These are phyloP conservation scores for Microctenopoma steveboyesi DNA, from an alignment of 2,797 vertebrate species.

Conservation along the genomic window DNA sequence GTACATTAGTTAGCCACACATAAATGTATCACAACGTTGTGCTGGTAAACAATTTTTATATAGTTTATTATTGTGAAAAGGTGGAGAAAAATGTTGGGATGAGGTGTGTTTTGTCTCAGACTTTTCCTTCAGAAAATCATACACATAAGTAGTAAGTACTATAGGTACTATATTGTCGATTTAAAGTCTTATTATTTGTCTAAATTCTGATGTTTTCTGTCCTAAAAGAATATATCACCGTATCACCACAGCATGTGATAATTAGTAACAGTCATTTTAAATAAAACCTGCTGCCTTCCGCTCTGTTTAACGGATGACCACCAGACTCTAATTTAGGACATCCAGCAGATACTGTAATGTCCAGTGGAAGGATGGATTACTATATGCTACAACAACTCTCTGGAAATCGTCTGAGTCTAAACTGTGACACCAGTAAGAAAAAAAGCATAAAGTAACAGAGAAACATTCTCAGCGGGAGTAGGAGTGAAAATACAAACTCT, in stretches of 20 bases:
- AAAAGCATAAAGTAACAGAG: not conserved
- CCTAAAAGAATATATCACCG: not conserved
- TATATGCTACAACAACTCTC: constrained; percentile 94
- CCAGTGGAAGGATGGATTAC: constrained; percentile 93
- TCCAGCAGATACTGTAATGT: constrained; percentile 95
- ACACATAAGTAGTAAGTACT: not conserved
- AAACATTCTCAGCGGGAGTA: constrained; percentile 16
- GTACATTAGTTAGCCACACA: not conserved
- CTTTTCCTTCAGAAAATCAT: not conserved
- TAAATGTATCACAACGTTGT: not conserved
- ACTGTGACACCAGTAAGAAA: constrained; percentile 47
- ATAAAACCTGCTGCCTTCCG: constrained; percentile 23
- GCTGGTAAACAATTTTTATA: not conserved
- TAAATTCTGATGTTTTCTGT: not conserved
- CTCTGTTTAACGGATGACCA: constrained; percentile 87
- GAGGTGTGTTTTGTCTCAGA: not conserved
- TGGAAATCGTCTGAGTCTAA: constrained; percentile 93
- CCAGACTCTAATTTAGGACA: constrained; percentile 96
- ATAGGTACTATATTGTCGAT: too few relatives aligned
- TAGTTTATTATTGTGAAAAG: not conserved
- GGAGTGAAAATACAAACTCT: not conserved
- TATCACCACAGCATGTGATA: not conserved
- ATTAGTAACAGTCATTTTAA: constrained; percentile 11
- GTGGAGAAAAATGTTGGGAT: not conserved
- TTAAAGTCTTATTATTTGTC: too few relatives aligned